Base-by-base conservation (phyloP, 2,888 invertebrate genomes). In the Oxycera nigricornis region DNA sequence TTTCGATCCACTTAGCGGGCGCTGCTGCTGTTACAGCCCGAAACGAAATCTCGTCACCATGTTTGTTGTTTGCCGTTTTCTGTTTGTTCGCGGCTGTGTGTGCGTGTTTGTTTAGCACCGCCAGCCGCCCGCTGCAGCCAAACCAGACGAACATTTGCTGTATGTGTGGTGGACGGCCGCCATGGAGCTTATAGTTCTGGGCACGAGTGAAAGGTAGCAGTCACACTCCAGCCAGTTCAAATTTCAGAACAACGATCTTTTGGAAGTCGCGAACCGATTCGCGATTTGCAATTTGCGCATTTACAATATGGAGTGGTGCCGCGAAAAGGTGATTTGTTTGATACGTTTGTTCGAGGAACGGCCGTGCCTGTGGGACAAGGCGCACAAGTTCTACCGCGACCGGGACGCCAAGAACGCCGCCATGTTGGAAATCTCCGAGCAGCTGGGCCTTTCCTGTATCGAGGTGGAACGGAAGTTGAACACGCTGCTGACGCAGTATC, bases 381-480 rank as follows among this genome's bases (percentile, higher is more conserved):
- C 82, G 73, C 83, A 83, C 79, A 83, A 84, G 75, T 84, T 83
- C 75, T 84, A 84, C 77, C 84, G 84, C 81, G 84, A 84, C 59
- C 83, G 84, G 73, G 76, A 84, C 76, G 83, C 83, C 62, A 82
- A 84, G 39, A 84, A 84, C 75, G 83, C 83, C 28, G 84, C 84
- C 22, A 84, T 84, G 84, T 84, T 83, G 26, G 82, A 83, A 75
- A 83, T 84, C 2, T 84, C 84, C 11, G 84, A 84, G 59, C 82
- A 83, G 30, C 84, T 84, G 74, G 84, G 83, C 17, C 83, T 84
- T 79, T 83, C 83, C 78, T 84, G 84, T 75, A 84, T 84, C 1
- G 84, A 84, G 77, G 84, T 84, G 70, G 84, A 84, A 77, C 83
- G 84, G 17, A 84, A 84, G 73, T 84, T 84, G 84, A 84, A 84